Evolutionary conservation across 53 echinoderm and acorn worm genomes (phyloP).

Genomic region (Echinometra lucunter): DNA sequence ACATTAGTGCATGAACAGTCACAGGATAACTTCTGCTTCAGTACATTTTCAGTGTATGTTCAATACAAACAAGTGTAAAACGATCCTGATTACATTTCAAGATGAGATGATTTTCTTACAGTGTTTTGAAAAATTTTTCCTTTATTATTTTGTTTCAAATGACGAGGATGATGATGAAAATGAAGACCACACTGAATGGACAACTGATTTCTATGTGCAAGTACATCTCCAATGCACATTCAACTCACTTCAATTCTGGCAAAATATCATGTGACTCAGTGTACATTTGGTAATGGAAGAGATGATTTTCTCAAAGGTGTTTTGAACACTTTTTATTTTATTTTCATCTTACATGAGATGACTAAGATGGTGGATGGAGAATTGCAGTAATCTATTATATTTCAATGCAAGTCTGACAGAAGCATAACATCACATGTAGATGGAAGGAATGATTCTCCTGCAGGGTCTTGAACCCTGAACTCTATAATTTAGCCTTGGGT

Average conservation of each 20-base stretch:
- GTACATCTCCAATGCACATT: background rate
- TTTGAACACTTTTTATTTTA: too few relatives aligned
- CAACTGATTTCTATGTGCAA: background rate
- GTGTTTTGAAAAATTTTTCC: too few relatives aligned
- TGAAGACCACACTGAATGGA: background rate
- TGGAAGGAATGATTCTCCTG: conserved; percentile 6
- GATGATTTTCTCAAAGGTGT: background rate
- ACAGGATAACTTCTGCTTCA: too few relatives aligned
- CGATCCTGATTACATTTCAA: too few relatives aligned
- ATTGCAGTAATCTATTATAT: background rate
- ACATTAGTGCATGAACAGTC: too few relatives aligned
- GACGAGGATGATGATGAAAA: too few relatives aligned
- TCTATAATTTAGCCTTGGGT: conserved; percentile 78
- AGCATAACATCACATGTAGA: background rate
- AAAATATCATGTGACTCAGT: background rate
- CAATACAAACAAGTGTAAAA: too few relatives aligned
- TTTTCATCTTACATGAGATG: too few relatives aligned
- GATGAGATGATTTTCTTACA: too few relatives aligned
- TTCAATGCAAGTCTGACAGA: background rate
- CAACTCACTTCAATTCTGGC: background rate
- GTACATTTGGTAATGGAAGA: background rate
- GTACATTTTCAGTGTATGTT: too few relatives aligned
- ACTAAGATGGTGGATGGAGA: too few relatives aligned
- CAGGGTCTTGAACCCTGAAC: conserved; percentile 24
- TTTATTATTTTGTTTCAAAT: too few relatives aligned